Base-by-base conservation (phyloP, 2,888 invertebrate species). In the Ptychoptera albimana region DNA sequence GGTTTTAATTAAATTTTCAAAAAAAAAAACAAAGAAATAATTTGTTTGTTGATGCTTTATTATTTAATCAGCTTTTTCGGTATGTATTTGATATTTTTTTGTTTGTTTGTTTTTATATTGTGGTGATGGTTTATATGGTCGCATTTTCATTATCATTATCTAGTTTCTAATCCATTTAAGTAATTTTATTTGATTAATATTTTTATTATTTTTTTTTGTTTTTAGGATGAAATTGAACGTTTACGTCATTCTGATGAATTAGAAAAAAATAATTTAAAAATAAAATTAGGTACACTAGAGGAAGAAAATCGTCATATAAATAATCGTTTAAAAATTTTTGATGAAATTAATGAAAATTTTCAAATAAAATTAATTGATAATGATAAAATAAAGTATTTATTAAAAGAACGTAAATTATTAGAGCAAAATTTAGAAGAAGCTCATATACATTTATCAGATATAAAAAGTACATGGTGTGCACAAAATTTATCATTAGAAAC, bases 391-490 rank as follows among this genome's bases (percentile, higher is more conserved):
- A 70, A 71, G 50, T 69, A 71, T 35, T 55, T 75, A 2, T 63
- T 71, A 51, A 70, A 73, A n/a, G 79, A 80, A 54, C 66, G 78
- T 43, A 73, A 73, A 50, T 60, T 83, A 16, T 67, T 89, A 30
- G 81, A 85, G 50, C 74, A 84, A 48, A 79, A 84, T 54, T 63
- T 91, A 46, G 83, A 86, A 54, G 91, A 91, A 57, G 78, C 87
- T 0, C 82, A 88, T 59, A 72, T 88, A 57, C 89, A 91, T 60
- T 67, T 91, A 31, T 81, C 84, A 0, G 88, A 91, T 55, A 86
- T 91, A 51, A 91, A 92, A 61, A 84, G 85, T 1, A 84, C 85
- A 0, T 91, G 91, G 91, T 89, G 88, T 55, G 83, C 85, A 11
- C 88, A 89, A 62, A 91, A 91, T 54, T 77, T 86, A 12, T 79